Evolutionary conservation across 2,888 invertebrate species (phyloP), one percentile per base, ranked within the genome.

Genomic region (Orchesellides sinensis): DNA sequence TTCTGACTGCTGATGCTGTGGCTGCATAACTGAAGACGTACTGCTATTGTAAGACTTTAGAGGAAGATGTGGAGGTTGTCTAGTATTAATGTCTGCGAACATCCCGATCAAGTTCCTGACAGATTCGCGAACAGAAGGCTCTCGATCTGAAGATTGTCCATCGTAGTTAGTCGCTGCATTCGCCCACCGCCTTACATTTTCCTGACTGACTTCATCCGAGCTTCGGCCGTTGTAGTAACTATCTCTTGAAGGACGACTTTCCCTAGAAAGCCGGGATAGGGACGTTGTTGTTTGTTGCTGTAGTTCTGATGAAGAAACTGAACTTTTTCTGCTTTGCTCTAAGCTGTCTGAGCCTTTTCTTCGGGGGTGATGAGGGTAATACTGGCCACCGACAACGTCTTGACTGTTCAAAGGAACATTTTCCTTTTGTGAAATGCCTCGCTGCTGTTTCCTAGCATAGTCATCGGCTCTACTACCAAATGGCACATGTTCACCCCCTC

Each of bases 81-180:
- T 65, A 35, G 78, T 40, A 40, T 66, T 80, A 14, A 84, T 23
- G 69, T 70, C 72, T 10, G 75, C 80, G 70, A 73, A 82, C 82
- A 79, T 83, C 21, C 81, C 81, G 23, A 81, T 81, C 45, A 81
- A 63, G 40, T 69, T 81, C 14, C 81, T 14, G 17, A 81, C 81
- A 0, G 81, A 81, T 23, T 81, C 81, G n/a, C 63, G 45, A 45
- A 81, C 81, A 17, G 81, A 81, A 21, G 74, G 81, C 14, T 81
- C 81, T 25, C 49, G 68, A 23, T 81, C 80, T n/a, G n/a, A n/a
- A 0, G 23, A n/a, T 0, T 49, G 61, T 14, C 56, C 74, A 19
- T 81, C 81, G 23, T 63, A 74, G 19, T 63, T 69, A 14, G 70
- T 40, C 19, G 74, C 56, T 3, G 45, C 52, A 2, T 69, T 74